A percentile compares a stretch with the other conserved stretches of the same genome.
phyloP scores from a whole-genome alignment of 2,797 vertebrate species.

The Pangasius macronema region DNA sequence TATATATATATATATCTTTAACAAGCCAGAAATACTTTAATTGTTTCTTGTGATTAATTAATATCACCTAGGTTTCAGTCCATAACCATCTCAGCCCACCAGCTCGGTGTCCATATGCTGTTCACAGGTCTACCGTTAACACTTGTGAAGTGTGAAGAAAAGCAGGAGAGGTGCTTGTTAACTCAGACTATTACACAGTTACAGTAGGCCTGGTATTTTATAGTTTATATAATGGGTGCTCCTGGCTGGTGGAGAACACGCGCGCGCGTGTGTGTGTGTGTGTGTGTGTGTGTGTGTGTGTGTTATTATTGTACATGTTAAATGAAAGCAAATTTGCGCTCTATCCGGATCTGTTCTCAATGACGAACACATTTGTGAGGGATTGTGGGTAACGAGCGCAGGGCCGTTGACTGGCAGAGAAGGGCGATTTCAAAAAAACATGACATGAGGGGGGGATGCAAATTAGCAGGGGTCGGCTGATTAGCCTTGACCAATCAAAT shows the following conservation, averaged over 20 bases:
- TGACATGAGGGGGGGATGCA: neutral
- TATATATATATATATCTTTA: neutral
- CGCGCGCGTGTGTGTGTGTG: neutral
- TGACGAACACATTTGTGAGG: neutral
- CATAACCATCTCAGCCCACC: neutral
- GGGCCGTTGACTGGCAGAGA: neutral
- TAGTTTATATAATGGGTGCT: neutral
- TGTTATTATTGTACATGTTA: neutral
- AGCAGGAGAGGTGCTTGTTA: neutral
- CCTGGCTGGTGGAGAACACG: neutral
- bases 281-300: conserved; percentile 7
- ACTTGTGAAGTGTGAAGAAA: conserved; percentile 21
- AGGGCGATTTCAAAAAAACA: neutral
- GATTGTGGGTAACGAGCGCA: neutral
- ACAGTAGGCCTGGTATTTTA: conserved; percentile 2
- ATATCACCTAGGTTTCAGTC: neutral
- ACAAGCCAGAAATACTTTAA: neutral
- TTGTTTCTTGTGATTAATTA: neutral
- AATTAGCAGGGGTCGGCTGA: neutral
- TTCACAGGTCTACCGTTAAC: neutral
- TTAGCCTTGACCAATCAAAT: conserved; percentile 3
- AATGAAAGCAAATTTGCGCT: neutral
- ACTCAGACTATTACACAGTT: neutral
- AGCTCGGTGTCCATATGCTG: conserved; percentile 20
- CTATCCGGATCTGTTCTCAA: neutral